Base-by-base conservation (phyloP, 2,113 vertebrate species). In the Rhinopomastus cyanomelas region DNA sequence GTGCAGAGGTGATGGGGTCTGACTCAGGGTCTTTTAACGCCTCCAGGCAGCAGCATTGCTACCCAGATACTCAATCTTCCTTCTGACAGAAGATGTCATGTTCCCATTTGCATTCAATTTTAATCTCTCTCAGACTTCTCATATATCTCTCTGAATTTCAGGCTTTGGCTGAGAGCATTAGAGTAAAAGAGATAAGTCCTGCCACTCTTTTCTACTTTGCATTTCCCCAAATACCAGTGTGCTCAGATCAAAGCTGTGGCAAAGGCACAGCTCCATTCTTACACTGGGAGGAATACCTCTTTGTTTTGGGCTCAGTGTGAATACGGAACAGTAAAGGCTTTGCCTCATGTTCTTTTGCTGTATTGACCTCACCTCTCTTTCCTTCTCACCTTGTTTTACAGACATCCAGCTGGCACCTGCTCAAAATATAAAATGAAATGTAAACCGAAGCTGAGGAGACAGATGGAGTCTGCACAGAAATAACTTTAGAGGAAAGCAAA, bases 101-200 rank as follows among this genome's bases (percentile, higher is more conserved):
- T 44, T 90, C 30, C 78, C 32, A 87, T 69, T 72, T 88, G 66
- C 87, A 73, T 94, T 93, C 66, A 64, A 7, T 92, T 90, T 88
- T 90, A 57, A 84, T 84, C 86, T 92, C 77, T 72, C 69, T 15
- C 81, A 86, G 80, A 13, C 5, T 81, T 69, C 42, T 81, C 42
- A 16, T 25, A 19, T 42, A 15, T 51, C 30, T 64, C 60, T 64
- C 46, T 79, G 62, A 84, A 86, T 51, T 72, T 64, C 74, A 64
- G 66, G 52, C 77, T 93, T 55, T 39, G 77, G 29, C 64, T 92
- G 81, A 92, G 71, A 92, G 51, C 60, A 49, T 80, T 55, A 89
- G 51, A 61, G 51, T 5, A 71, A 69, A 93, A 71, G 13, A 48
- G 60, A 73, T 73, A 84, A 92, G 72, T 39, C 32, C 62, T 3